These are phyloP conservation scores for Carassius gibelio DNA, from an alignment of 2,113 vertebrate species.

Conservation along the genomic window DNA sequence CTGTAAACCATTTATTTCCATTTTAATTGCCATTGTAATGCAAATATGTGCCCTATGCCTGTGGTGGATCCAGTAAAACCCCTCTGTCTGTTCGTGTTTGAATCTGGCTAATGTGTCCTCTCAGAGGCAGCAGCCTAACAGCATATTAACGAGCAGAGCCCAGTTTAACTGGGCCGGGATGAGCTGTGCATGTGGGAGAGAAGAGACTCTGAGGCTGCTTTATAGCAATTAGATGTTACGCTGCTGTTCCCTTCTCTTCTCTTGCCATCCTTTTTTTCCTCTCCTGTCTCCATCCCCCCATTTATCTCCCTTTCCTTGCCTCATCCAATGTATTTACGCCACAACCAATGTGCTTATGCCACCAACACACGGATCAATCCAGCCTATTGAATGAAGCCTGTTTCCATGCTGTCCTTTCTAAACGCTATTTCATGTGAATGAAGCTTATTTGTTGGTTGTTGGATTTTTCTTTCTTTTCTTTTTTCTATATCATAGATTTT, in stretches of 20 bases:
- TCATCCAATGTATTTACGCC: constrained; percentile 2
- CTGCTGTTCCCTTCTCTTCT: constrained; percentile 17
- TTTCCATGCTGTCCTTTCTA: background rate
- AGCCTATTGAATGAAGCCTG: constrained; percentile 14
- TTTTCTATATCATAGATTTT: background rate
- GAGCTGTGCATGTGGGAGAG: constrained; percentile 22
- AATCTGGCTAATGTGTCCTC: constrained; percentile 34
- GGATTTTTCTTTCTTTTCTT: background rate
- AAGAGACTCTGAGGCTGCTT: constrained; percentile 37
- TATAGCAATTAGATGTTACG: constrained; percentile 35
- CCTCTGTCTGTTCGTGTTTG: background rate
- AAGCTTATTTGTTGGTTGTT: constrained; percentile 7
- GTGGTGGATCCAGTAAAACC: constrained; percentile 2
- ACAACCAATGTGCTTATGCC: constrained; percentile 17
- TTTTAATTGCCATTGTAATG: constrained; percentile 32
- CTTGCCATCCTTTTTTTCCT: constrained; percentile 2
- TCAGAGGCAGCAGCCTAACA: constrained; percentile 1
- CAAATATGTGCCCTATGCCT: constrained; percentile 15
- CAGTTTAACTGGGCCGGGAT: constrained; percentile 19
- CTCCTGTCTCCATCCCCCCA: constrained; percentile 15
- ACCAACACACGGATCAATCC: constrained; percentile 23
- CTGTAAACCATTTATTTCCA: constrained; percentile 32
- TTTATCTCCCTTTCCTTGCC: background rate
- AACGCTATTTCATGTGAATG: background rate
- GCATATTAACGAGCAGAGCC: constrained; percentile 29